Percentiles rank a stretch among this genome's conserved stretches.
phyloP scores from a whole-genome alignment of 2,113 vertebrate genomes.

The Cisticola juncidis region DNA sequence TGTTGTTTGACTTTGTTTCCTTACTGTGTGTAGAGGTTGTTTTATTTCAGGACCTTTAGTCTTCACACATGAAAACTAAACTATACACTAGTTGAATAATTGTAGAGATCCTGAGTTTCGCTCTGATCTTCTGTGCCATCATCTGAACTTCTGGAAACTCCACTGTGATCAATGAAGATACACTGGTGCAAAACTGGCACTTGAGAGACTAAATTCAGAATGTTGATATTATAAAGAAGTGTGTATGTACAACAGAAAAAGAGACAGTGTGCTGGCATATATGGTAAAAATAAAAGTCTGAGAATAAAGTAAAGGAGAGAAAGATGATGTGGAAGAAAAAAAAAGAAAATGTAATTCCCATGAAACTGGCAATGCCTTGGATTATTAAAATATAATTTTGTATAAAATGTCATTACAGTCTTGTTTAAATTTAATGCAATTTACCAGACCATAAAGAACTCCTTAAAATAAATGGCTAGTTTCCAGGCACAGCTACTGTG shows the following conservation, averaged over 20 bases:
- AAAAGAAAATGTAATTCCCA: background rate
- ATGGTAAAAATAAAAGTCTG: background rate
- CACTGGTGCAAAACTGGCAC: background rate
- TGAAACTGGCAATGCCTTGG: conserved; percentile 25
- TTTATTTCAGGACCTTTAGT: background rate
- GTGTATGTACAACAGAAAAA: background rate
- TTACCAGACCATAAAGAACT: conserved; percentile 75
- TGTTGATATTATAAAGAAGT: background rate
- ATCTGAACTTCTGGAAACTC: background rate
- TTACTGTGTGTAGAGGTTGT: background rate
- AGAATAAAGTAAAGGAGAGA: background rate
- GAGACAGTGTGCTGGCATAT: rapidly evolving
- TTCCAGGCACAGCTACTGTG: conserved; percentile 69
- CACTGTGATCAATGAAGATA: background rate
- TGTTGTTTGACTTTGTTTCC: background rate
- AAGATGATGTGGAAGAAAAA: background rate
- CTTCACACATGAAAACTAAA: background rate
- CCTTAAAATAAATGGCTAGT: conserved; percentile 72
- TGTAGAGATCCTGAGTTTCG: background rate
- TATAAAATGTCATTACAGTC: conserved; percentile 67
- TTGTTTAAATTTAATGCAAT: conserved; percentile 75
- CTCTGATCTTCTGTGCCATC: background rate
- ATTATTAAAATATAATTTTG: conserved; percentile 71
- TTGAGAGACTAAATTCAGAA: background rate
- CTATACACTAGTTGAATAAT: background rate